Evolutionary conservation across 2,888 invertebrate species (phyloP), one percentile per base, ranked within the genome.

Genomic region (Hemicrepidius hirtus): DNA sequence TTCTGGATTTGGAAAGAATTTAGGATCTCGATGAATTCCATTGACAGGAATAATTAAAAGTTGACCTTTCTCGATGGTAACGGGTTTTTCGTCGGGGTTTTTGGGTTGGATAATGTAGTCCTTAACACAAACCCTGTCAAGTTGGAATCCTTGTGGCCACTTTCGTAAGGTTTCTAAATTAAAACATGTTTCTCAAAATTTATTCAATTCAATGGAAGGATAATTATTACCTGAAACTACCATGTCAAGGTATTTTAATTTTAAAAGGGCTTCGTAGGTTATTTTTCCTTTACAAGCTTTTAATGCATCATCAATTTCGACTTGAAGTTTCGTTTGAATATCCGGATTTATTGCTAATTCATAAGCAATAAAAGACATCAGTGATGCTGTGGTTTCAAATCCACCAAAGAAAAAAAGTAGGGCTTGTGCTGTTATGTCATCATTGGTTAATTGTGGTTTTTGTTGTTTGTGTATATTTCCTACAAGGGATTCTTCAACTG

Each of bases 341-440:
- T 92, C 90, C 20, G 88, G 88, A 83, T 92, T 88, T 3, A 88
- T 62, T 35, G 90, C 90, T 24, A 92, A 79, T 81, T 92, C 92
- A 55, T 91, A 87, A 0, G 89, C 82, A 0, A 88, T 80, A 73
- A 91, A 91, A 0, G 86, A 86, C 79, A 89, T 84, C 3, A 86
- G 78, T 64, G 86, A 86, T 0, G 89, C 86, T 0, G 87, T 86
- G 0, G 88, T 85, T 50, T 89, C 89, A 74, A 88, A 89, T 3
- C 89, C 90, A 28, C 87, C 89, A 1, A 89, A 82, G 81, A 89
- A 89, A 84, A 89, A 89, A 2, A 89, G 76, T 2, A 89, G 73
- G 9, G 88, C 88, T 83, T 91, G 91, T 0, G 91, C 89, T 0
- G 89, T 88, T 16, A 91, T 86, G 67, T 91, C 90, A 0, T 88